A percentile compares a stretch with the other conserved stretches of the same genome.
These are phyloP conservation scores for Tachycineta bicolor DNA, from an alignment of 2,113 vertebrate genomes.

Conservation along the genomic window DNA sequence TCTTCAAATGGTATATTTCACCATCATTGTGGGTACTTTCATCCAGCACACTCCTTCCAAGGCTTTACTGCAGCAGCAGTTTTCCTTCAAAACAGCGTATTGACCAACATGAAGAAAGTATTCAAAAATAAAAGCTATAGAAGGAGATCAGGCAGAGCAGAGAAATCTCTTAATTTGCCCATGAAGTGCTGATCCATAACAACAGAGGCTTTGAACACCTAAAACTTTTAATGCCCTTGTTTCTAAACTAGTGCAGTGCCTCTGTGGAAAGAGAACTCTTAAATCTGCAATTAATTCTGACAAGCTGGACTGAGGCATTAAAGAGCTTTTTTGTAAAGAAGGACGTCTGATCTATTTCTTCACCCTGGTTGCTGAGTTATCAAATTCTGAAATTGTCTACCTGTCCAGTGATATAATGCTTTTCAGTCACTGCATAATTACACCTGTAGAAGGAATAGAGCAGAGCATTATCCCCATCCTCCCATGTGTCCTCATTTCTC, in stretches of 20 bases:
- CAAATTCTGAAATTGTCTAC: not conserved
- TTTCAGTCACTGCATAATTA: not conserved
- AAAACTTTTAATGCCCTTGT: constrained; percentile 40
- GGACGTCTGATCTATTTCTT: not conserved
- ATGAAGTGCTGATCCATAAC: not conserved
- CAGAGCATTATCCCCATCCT: not conserved
- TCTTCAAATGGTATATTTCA: not conserved
- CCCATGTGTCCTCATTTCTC: not conserved
- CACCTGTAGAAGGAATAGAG: not conserved
- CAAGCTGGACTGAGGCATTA: constrained; percentile 1
- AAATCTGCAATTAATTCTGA: constrained; percentile 30
- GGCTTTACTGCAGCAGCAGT: not conserved
- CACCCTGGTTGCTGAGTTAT: not conserved
- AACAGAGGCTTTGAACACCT: constrained; percentile 11
- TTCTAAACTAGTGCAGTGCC: constrained; percentile 16
- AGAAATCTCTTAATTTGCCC: not conserved
- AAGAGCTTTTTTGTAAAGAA: not conserved
- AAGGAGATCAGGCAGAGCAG: constrained; percentile 2
- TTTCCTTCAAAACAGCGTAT: not conserved
- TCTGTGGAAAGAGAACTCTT: not conserved
- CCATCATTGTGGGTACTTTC: not conserved
- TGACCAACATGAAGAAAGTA: not conserved
- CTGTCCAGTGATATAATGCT: not conserved
- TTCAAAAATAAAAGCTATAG: not conserved
- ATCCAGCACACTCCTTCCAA: not conserved